Evolutionary conservation across 2,113 vertebrate species (phyloP).

Genomic region (Atlantisia rogersi): DNA sequence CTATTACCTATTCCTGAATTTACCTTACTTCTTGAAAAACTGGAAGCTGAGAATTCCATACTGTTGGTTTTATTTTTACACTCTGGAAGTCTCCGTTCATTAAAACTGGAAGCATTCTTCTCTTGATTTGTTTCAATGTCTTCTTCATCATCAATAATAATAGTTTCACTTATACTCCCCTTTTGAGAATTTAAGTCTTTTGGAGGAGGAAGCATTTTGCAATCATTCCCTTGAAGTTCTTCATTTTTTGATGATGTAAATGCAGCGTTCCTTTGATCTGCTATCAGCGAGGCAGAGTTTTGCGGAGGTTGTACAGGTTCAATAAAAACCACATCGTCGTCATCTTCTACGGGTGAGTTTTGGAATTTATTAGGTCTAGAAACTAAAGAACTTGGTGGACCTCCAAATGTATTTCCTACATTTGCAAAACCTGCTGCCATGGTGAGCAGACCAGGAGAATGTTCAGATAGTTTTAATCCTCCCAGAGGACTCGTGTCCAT

Average conservation of each 20-base stretch:
- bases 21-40: constrained; percentile 86
- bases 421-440: constrained; percentile 88
- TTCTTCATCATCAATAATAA: constrained; percentile 98
- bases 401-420: constrained; percentile 82
- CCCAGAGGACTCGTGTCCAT: constrained; percentile 85
- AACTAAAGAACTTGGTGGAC: constrained; percentile 75
- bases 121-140: constrained; percentile 83
- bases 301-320: constrained; percentile 82
- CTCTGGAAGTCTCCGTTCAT: constrained; percentile 77
- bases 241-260: constrained; percentile 78
- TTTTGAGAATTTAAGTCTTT: constrained; percentile 81
- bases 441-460: constrained; percentile 71
- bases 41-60: constrained; percentile 81
- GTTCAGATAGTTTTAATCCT: constrained; percentile 80
- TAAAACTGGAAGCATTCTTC: constrained; percentile 79
- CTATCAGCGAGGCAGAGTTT: constrained; percentile 60
- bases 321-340: constrained; percentile 94
- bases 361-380: constrained; percentile 80
- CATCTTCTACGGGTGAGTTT: constrained; percentile 78
- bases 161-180: constrained; percentile 89
- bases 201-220: constrained; percentile 75
- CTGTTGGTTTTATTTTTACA: constrained; percentile 80
- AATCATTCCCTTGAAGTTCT: constrained; percentile 78
- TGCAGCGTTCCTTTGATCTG: constrained; percentile 72
- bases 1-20: constrained; percentile 79